These are phyloP conservation scores for Phylloscopus trochiloides DNA, from an alignment of 2,113 vertebrate genomes.

Conservation along the genomic window DNA sequence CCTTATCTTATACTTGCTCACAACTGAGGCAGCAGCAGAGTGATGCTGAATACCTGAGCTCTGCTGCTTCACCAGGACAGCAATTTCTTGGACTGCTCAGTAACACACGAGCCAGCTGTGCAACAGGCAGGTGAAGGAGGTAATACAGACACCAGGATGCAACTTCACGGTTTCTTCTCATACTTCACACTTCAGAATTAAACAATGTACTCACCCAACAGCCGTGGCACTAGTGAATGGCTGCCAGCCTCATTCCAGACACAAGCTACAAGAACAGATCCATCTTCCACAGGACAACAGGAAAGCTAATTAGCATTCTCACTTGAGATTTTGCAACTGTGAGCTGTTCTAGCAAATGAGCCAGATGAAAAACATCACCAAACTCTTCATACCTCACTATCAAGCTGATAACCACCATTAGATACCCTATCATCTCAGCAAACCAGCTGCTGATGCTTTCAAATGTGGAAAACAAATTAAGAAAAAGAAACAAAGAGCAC, in stretches of 20 bases:
- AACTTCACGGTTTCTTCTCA: not conserved
- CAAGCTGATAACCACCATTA: not conserved
- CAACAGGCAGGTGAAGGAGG: not conserved
- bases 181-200: not conserved
- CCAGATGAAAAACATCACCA: not conserved
- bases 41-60: not conserved
- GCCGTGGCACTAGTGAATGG: not conserved
- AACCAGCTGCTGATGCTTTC: not conserved
- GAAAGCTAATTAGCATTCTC: not conserved
- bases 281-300: not conserved
- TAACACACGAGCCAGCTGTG: not conserved
- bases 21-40: not conserved
- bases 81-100: not conserved
- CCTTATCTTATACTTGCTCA: not conserved
- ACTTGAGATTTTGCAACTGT: not conserved
- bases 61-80: not conserved
- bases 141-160: not conserved
- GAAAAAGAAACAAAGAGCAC: not conserved
- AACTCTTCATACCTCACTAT: not conserved
- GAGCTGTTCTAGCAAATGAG: not conserved
- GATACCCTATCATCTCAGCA: not conserved
- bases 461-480: not conserved
- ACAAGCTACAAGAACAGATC: not conserved
- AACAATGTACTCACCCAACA: not conserved
- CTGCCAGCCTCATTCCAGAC: not conserved